phyloP scores from a whole-genome alignment of 2,888 invertebrate species.

The Exephanes ischioxanthus region DNA sequence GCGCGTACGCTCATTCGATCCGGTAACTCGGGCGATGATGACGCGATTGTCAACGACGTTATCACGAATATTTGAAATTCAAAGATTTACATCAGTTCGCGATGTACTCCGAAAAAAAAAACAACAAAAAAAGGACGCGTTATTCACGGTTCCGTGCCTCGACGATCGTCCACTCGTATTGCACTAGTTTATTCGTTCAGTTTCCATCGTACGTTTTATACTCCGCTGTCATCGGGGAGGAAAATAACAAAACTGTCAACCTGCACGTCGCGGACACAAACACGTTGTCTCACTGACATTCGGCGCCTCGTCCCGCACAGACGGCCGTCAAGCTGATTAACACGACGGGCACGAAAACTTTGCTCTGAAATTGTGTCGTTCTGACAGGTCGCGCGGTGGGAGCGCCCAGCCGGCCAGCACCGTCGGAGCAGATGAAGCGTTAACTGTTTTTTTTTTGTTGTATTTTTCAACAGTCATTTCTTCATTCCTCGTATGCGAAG shows the following conservation, averaged over 20 bases:
- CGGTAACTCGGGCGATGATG: conserved; percentile 2
- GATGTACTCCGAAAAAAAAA: not conserved
- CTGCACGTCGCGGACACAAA: conserved; percentile 24
- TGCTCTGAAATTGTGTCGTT: conserved; percentile 13
- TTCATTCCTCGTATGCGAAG: not conserved
- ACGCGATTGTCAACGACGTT: not conserved
- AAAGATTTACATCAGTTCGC: not conserved
- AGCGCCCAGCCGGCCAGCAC: not conserved
- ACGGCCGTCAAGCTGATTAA: conserved; percentile 16
- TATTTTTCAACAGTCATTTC: not conserved
- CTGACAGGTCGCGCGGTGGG: conserved; percentile 23
- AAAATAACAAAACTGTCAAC: conserved; percentile 53
- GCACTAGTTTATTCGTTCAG: not conserved
- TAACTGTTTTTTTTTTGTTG: conserved; percentile 5
- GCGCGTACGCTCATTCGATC: not conserved
- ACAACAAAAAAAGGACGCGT: not conserved
- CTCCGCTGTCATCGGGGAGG: not conserved
- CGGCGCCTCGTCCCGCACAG: not conserved
- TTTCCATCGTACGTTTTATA: not conserved
- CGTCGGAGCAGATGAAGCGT: conserved; percentile 15
- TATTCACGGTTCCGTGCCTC: not conserved
- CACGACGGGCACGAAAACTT: conserved; percentile 7
- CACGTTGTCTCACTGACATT: conserved; percentile 47
- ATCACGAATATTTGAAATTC: not conserved
- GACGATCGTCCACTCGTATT: not conserved